A percentile compares a stretch with the other conserved stretches of the same genome.
Conservation (phyloP, 2,888 invertebrate genomes). For the Dasypogon diadema region DNA sequence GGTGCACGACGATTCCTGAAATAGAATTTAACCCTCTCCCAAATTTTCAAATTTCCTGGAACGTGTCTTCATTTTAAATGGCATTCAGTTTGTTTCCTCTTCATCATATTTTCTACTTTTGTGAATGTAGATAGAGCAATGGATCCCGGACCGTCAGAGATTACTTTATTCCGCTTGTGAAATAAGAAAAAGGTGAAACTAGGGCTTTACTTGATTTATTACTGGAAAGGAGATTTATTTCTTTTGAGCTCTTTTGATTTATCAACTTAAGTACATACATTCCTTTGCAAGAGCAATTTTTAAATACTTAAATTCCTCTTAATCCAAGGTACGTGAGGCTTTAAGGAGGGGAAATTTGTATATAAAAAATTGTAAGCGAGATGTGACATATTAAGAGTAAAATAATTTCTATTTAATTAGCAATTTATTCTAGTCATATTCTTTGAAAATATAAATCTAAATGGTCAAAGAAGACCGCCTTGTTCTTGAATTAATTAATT, state of each 20-base stretch:
- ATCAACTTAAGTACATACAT: background rate
- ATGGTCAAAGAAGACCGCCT: no score
- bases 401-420: no score
- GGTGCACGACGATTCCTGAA: background rate
- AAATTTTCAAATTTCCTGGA: background rate
- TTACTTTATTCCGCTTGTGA: no score
- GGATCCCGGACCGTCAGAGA: no score
- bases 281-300: background rate
- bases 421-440: no score
- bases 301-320: background rate
- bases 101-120: background rate
- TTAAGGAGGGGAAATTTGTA: no score
- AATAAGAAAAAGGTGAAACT: background rate
- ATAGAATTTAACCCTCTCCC: background rate
- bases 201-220: constrained; percentile 16
- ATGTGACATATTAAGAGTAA: no score
- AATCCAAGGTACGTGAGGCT: background rate
- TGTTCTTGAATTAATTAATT: no score
- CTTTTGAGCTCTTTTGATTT: constrained; percentile 19
- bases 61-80: no score
- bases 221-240: constrained; percentile 12
- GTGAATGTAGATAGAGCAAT: no score
- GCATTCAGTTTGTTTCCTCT: background rate
- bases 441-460: no score
- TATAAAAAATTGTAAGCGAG: no score